These are phyloP conservation scores for Pica pica DNA, from an alignment of 2,113 vertebrate genomes.

Conservation along the genomic window DNA sequence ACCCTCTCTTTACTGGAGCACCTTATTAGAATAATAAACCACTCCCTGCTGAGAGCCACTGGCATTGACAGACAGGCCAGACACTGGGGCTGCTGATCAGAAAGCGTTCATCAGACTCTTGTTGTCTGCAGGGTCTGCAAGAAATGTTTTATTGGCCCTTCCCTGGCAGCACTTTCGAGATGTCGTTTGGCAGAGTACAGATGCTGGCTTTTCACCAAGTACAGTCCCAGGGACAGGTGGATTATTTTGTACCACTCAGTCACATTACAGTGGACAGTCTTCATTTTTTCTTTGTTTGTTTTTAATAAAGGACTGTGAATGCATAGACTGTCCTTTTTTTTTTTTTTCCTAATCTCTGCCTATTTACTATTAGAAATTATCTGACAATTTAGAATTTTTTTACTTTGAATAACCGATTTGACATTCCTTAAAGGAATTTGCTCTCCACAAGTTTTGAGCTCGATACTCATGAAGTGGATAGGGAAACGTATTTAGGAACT, in stretches of 20 bases:
- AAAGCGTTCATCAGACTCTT: not conserved
- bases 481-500: accelerated
- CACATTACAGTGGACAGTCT: not conserved
- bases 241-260: not conserved
- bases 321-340: not conserved
- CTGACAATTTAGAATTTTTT: not conserved
- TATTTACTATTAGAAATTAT: not conserved
- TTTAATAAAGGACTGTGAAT: not conserved
- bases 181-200: not conserved
- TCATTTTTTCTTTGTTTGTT: not conserved
- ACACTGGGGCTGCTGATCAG: not conserved
- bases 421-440: not conserved
- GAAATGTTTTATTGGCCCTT: not conserved
- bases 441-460: not conserved
- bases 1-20: not conserved
- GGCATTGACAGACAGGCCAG: not conserved
- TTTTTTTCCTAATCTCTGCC: not conserved
- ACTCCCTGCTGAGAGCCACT: not conserved
- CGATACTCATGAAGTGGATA: not conserved
- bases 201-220: not conserved
- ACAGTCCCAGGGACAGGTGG: not conserved
- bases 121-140: not conserved
- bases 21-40: not conserved
- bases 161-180: not conserved
- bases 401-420: not conserved